Evolutionary conservation across 2,797 vertebrate species (phyloP).

Genomic region (Malacoraja senta): DNA sequence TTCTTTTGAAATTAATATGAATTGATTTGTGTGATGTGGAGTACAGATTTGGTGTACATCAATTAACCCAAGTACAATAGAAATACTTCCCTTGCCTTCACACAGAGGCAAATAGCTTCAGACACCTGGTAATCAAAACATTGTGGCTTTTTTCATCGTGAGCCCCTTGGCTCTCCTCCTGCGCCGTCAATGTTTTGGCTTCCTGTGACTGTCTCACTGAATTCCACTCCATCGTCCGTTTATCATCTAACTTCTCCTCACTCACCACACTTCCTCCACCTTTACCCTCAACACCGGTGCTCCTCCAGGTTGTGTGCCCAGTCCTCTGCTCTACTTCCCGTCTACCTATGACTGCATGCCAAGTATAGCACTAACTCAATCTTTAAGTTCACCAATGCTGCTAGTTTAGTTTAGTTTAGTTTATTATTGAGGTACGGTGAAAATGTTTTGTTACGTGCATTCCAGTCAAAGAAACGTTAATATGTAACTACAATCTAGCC

Average conservation of each 20-base stretch:
- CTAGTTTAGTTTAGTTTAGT: too few species aligned
- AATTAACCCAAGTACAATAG: background rate
- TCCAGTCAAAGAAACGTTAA: too few species aligned
- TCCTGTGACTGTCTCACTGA: background rate
- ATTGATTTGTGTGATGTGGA: background rate
- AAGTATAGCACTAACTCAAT: too few species aligned
- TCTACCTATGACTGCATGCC: too few species aligned
- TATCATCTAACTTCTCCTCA: background rate
- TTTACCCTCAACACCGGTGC: too few species aligned
- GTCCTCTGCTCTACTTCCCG: too few species aligned
- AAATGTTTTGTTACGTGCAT: too few species aligned
- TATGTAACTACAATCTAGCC: too few species aligned
- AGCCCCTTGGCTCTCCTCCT: background rate
- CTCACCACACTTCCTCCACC: background rate
- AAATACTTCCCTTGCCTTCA: background rate
- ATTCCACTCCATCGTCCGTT: background rate
- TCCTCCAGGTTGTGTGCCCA: too few species aligned
- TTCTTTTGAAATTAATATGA: background rate
- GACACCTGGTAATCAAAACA: background rate
- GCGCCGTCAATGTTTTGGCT: background rate
- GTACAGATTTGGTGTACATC: background rate
- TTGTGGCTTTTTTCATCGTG: background rate
- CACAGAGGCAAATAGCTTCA: background rate
- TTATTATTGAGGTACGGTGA: too few species aligned
- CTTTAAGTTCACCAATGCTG: too few species aligned